Percentiles rank a stretch among this genome's conserved stretches.
These are phyloP conservation scores for Bos javanicus DNA, from an alignment of 2,113 vertebrate species.

Conservation along the genomic window DNA sequence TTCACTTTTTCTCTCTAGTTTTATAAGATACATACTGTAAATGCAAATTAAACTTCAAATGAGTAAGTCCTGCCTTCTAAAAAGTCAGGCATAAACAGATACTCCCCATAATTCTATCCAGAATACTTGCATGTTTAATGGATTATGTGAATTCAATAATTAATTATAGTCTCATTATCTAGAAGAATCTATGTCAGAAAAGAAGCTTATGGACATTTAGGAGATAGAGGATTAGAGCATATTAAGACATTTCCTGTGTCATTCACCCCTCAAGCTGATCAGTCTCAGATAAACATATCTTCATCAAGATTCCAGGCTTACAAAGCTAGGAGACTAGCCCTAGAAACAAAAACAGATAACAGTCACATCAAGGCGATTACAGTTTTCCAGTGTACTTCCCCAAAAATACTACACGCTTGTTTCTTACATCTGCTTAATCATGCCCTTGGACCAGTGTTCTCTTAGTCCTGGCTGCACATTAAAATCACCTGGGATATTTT, in stretches of 20 bases:
- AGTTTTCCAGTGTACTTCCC: neutral
- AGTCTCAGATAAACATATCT: neutral
- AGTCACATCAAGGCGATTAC: neutral
- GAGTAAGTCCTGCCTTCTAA: neutral
- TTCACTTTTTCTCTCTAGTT: neutral
- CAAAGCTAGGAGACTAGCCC: neutral
- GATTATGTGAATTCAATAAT: neutral
- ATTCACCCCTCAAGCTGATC: neutral
- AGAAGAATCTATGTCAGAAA: neutral
- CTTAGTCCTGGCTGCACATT: neutral
- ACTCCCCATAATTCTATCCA: neutral
- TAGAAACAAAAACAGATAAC: neutral
- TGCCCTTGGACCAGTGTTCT: neutral
- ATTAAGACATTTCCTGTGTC: neutral
- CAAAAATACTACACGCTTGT: neutral
- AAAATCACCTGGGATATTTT: neutral
- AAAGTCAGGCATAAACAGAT: neutral
- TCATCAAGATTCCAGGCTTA: neutral
- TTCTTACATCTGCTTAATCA: slow-evolving; percentile 18
- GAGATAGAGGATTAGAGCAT: neutral
- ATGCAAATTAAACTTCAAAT: slow-evolving; percentile 25
- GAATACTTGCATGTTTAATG: neutral
- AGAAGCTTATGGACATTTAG: neutral
- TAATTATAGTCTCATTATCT: neutral
- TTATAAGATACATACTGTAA: neutral